Evolutionary conservation across 1,140 invertebrate genomes (phyloP).

Genomic region (Littorina saxatilis): DNA sequence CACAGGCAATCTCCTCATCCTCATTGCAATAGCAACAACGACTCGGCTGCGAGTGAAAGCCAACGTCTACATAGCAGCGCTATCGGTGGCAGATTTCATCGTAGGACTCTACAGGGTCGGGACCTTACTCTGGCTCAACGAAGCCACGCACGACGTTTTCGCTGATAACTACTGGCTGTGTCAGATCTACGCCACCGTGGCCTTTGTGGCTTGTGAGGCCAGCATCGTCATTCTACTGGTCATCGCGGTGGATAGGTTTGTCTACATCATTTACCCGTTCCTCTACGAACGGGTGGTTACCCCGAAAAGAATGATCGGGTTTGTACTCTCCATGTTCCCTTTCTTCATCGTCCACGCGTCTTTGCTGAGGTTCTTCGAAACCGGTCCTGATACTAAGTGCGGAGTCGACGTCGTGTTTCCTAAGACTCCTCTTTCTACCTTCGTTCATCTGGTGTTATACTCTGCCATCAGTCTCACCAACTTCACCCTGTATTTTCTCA

Average conservation of each 20-base stretch:
- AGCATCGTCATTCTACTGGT: background rate
- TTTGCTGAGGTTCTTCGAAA: no score
- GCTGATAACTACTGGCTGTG: background rate
- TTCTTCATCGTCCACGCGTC: no score
- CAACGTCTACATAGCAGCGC: background rate
- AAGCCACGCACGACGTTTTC: background rate
- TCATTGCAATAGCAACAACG: no score
- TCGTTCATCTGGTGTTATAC: no score
- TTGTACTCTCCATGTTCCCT: no score
- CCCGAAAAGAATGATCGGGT: background rate
- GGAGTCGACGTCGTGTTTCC: no score
- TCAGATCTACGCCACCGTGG: background rate
- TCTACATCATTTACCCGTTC: background rate
- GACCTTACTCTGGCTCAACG: background rate
- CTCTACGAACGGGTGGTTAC: background rate
- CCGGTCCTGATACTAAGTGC: no score
- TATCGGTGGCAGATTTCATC: background rate
- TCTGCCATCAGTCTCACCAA: no score
- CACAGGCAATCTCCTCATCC: no score
- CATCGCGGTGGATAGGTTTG: background rate
- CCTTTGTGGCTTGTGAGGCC: background rate
- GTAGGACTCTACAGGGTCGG: background rate
- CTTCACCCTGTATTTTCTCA: no score
- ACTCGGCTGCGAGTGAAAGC: no score
- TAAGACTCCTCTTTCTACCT: no score